Evolutionary conservation across 2,113 vertebrate genomes (phyloP), one percentile per base, ranked within the genome.

Genomic region (Syngnathoides biaculeatus): DNA sequence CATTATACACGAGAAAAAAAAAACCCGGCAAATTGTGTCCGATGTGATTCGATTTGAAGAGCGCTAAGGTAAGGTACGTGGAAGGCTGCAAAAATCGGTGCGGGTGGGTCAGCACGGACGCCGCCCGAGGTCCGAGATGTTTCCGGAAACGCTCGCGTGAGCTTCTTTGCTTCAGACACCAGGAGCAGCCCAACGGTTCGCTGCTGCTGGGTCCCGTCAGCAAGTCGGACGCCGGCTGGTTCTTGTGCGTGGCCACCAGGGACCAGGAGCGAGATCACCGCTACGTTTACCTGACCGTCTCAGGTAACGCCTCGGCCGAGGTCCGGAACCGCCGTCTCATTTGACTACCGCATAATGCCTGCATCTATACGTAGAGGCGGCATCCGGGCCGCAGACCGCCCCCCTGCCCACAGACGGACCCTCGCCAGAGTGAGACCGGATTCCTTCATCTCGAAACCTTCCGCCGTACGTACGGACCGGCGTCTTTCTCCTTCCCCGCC

Each of bases 171-270:
- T 24, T 22, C 72, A 99, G 96, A 88, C 90, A 95, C 88, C 87
- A 68, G 67, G 89, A 90, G 85, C 95, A 95, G 86, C 83, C 92
- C 0, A 94, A 94, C 4, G 92, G 93, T 30, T 96, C 96, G 52
- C 84, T 99, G 67, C 69, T 95, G 3, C 93, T 95, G 69, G 93
- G 92, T 63, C 91, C 92, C 0, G 45, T 94, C 66, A 64, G 15
- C 35, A 67, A 69, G 0, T 79, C 87, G 43, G 97, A 99, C 1
- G 87, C 93, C 0, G 97, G 96, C 0, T 91, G 82, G 85, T 94
- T 96, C 67, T 85, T 88, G 1, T 99, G 97, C 57, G 79, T 92
- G 43, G 85, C 91, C 19, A 89, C 91, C 14, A 84, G 87, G 0
- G 87, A 87, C 20, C 88, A 66, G 11, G 85, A 92, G 48, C 74